Evolutionary conservation across 2,888 invertebrate species (phyloP).

Genomic region (Zhuqinia jingwanae): DNA sequence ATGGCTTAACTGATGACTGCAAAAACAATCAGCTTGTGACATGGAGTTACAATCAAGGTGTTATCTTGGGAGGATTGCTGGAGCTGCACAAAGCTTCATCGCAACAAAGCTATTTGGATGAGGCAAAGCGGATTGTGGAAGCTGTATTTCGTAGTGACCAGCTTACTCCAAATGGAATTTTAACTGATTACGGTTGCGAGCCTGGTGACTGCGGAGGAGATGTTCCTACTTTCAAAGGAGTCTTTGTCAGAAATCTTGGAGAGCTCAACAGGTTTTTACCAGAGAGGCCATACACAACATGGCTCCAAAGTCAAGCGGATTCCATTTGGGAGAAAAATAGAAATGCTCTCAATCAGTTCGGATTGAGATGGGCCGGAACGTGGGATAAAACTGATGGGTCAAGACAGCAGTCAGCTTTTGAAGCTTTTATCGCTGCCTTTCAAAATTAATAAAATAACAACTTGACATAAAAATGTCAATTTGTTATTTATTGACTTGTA

Average conservation of each 20-base stretch:
- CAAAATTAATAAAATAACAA: neutral
- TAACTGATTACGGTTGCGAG: constrained; percentile 77
- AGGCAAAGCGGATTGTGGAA: constrained; percentile 76
- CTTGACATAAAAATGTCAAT: neutral
- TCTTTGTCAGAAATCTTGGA: constrained; percentile 75
- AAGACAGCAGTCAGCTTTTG: constrained; percentile 76
- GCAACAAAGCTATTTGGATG: constrained; percentile 66
- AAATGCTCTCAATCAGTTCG: constrained; percentile 77
- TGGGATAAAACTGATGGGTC: constrained; percentile 69
- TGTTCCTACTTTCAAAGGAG: constrained; percentile 75
- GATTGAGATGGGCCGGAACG: constrained; percentile 76
- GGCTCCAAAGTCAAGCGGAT: constrained; percentile 69
- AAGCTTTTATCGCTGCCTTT: constrained; percentile 70
- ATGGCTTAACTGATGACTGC: constrained; percentile 66
- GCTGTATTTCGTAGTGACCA: constrained; percentile 70
- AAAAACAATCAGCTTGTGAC: constrained; percentile 69
- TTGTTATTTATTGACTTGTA: neutral
- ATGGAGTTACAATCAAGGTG: constrained; percentile 77
- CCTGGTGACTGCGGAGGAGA: constrained; percentile 75
- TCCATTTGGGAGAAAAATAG: constrained; percentile 70
- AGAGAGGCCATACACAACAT: constrained; percentile 72
- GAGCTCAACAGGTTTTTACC: constrained; percentile 72
- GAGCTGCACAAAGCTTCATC: constrained; percentile 72
- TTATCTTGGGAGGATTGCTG: constrained; percentile 76
- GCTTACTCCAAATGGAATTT: constrained; percentile 73